A percentile compares a stretch with the other conserved stretches of the same genome.
Conservation (phyloP, 2,888 invertebrate species). For the Horisme vitalbata region DNA sequence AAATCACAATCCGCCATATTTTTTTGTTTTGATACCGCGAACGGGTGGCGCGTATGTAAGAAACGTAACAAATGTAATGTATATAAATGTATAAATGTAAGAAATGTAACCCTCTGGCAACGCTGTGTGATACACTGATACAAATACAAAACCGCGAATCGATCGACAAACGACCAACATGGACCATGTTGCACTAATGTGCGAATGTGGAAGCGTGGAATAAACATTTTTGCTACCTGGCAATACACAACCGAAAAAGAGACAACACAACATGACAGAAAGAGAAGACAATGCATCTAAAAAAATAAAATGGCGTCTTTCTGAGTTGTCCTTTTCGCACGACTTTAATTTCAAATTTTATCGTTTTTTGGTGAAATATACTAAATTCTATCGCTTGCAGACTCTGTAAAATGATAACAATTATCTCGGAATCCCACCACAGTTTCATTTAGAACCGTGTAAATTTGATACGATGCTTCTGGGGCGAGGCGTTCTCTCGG, state of each 20-base stretch:
- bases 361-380: constrained; percentile 44
- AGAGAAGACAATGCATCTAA: constrained; percentile 34
- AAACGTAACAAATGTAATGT: too few species aligned
- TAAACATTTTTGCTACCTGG: neutral
- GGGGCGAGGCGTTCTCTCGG: constrained; percentile 53
- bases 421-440: neutral
- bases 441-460: constrained; percentile 2
- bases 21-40: too few species aligned
- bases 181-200: too few species aligned
- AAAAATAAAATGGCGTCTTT: constrained; percentile 70
- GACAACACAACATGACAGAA: constrained; percentile 15
- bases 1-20: too few species aligned
- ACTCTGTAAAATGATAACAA: constrained; percentile 26
- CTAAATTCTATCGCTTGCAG: constrained; percentile 37
- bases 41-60: too few species aligned
- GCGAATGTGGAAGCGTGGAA: neutral
- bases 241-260: neutral
- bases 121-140: too few species aligned
- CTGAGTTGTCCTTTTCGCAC: constrained; percentile 77
- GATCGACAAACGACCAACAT: too few species aligned
- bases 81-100: too few species aligned
- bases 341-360: constrained; percentile 44
- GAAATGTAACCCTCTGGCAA: too few species aligned
- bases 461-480: constrained; percentile 48
- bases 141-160: too few species aligned